A percentile compares a stretch with the other conserved stretches of the same genome.
These are phyloP conservation scores for Scaptomyza reducta DNA, from an alignment of 2,888 invertebrate species.

Conservation along the genomic window DNA sequence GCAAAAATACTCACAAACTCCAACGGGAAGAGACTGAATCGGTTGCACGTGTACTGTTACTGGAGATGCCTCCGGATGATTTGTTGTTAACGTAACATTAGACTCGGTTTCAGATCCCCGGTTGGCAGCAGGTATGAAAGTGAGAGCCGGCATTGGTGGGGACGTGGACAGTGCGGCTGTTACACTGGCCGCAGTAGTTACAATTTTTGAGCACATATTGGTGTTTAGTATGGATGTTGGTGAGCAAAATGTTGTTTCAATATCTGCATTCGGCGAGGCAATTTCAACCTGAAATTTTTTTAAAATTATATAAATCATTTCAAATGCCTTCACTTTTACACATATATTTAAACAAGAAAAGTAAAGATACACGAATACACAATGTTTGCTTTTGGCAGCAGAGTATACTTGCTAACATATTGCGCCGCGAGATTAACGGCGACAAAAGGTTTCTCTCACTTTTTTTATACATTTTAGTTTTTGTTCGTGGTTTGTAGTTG, in stretches of 20 bases:
- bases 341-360: background rate
- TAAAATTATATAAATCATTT: background rate
- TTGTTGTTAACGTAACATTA: conserved; percentile 7
- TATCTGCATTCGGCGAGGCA: conserved; percentile 84
- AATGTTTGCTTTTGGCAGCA: background rate
- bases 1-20: conserved; percentile 51
- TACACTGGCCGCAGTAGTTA: conserved; percentile 81
- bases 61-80: conserved; percentile 24
- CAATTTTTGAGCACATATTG: conserved; percentile 84
- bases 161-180: conserved; percentile 81
- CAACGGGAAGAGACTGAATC: conserved; percentile 38
- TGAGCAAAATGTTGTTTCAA: conserved; percentile 84
- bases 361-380: background rate
- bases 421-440: conserved; percentile 16
- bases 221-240: conserved; percentile 84
- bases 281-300: conserved; percentile 82
- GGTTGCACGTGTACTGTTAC: conserved; percentile 40
- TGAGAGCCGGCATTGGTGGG: conserved; percentile 65
- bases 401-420: background rate
- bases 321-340: background rate
- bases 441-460: conserved; percentile 13
- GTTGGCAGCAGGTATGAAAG: conserved; percentile 36
- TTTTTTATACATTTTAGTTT: conserved; percentile 7
- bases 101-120: conserved; percentile 28
- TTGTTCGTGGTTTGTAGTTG: conserved; percentile 1